Evolutionary conservation across 1,140 invertebrate genomes (phyloP).

Genomic region (Eriosoma lanigerum): DNA sequence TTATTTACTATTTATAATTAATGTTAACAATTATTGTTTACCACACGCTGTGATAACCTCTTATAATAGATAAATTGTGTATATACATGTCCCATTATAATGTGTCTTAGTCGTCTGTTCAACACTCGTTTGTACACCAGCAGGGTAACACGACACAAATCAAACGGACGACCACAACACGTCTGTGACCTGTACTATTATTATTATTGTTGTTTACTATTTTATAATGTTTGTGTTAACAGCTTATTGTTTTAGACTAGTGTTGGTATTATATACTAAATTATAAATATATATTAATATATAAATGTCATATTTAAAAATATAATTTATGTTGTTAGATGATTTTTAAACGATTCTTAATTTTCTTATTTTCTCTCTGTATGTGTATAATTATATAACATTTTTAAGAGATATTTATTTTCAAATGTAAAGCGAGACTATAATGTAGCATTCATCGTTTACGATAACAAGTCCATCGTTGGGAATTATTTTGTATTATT

Average conservation of each 20-base stretch:
- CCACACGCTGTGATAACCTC: not conserved
- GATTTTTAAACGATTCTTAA: not conserved
- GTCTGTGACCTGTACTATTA: slow-evolving; percentile 7
- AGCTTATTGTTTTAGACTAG: not conserved
- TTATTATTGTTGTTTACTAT: slow-evolving; percentile 27
- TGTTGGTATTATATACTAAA: not conserved
- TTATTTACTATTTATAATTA: not conserved
- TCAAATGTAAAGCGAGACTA: not conserved
- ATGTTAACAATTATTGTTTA: not conserved
- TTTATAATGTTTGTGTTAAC: not conserved
- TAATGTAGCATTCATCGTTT: too few species aligned
- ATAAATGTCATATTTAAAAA: not conserved
- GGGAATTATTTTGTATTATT: too few species aligned
- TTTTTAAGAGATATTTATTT: not conserved
- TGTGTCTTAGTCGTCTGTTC: slow-evolving; percentile 5
- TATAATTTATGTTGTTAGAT: not conserved
- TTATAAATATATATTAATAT: not conserved
- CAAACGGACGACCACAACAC: not conserved
- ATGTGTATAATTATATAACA: not conserved
- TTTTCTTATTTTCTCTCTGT: not conserved
- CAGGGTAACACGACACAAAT: too few species aligned
- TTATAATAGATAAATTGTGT: not conserved
- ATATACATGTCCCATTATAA: not conserved
- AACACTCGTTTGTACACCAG: slow-evolving; percentile 14
- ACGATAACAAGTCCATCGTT: too few species aligned